Conservation (phyloP, 2,797 vertebrate species). For the Acrossocheilus fasciatus region DNA sequence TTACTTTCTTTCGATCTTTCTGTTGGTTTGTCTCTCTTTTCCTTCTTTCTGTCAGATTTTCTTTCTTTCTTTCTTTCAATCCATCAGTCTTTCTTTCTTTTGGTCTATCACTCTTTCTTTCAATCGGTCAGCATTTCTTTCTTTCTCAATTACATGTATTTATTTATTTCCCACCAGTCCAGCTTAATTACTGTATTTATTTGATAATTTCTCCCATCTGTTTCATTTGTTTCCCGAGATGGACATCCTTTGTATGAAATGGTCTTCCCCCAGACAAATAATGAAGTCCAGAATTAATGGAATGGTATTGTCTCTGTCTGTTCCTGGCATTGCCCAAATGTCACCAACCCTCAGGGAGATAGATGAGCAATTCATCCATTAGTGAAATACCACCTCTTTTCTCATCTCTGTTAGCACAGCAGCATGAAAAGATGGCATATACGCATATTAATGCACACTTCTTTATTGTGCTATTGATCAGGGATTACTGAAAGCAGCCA, state of each 20-base stretch:
- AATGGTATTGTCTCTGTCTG: constrained; percentile 61
- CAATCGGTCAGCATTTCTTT: not conserved
- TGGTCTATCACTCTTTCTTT: not conserved
- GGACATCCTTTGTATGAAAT: constrained; percentile 37
- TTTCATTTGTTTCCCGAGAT: constrained; percentile 47
- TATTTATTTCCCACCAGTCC: constrained; percentile 26
- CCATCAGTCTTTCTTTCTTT: not conserved
- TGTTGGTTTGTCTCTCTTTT: no score
- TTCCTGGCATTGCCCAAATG: constrained; percentile 62
- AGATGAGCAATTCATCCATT: constrained; percentile 66
- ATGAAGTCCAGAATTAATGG: constrained; percentile 63
- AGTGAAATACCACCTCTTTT: constrained; percentile 47
- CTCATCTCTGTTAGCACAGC: constrained; percentile 42
- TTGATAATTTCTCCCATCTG: constrained; percentile 47
- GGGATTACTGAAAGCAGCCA: constrained; percentile 46
- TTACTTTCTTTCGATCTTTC: not conserved
- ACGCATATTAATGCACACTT: constrained; percentile 41
- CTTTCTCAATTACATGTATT: not conserved
- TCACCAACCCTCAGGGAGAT: constrained; percentile 62
- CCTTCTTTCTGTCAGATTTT: no score
- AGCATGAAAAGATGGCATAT: constrained; percentile 43
- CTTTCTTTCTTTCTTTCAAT: not conserved
- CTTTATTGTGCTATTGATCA: constrained; percentile 48
- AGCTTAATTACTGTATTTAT: constrained; percentile 45
- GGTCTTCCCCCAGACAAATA: constrained; percentile 42